Conservation (phyloP, 2,797 vertebrate genomes). For the Helicolenus hilgendorfi region DNA sequence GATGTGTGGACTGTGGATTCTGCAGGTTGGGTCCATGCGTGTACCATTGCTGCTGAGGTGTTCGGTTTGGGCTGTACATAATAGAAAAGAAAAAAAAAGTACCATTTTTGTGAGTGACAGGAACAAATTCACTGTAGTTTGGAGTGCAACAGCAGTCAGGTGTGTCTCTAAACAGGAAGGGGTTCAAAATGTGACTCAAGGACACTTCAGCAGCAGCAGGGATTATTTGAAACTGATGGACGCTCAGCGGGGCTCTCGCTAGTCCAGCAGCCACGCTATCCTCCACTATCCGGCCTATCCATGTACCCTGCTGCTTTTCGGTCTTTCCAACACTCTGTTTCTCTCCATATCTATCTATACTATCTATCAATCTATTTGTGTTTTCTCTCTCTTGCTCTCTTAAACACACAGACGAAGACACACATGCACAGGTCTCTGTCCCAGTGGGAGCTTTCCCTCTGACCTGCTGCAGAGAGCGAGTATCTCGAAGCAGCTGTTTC, state of each 20-base stretch:
- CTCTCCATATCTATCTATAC: background rate
- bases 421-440: constrained; percentile 27
- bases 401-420: constrained; percentile 28
- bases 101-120: constrained; percentile 11
- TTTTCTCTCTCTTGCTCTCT: constrained; percentile 1
- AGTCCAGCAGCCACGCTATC: constrained; percentile 23
- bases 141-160: constrained; percentile 55
- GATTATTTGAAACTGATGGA: constrained; percentile 73
- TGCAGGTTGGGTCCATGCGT: background rate
- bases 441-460: constrained; percentile 73
- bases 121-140: constrained; percentile 31
- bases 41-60: background rate
- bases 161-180: constrained; percentile 59
- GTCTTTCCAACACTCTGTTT: background rate
- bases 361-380: constrained; percentile 2
- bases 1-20: background rate
- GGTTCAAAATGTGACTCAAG: constrained; percentile 63
- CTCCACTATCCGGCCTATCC: constrained; percentile 36
- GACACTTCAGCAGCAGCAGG: constrained; percentile 67
- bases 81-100: constrained; percentile 21
- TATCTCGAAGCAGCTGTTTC: constrained; percentile 85
- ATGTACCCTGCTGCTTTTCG: background rate
- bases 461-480: constrained; percentile 60
- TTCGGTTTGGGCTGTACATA: background rate
- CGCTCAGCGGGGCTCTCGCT: constrained; percentile 59